Evolutionary conservation across 2,797 vertebrate species (phyloP).

Genomic region (Pangasius sanitwongsei): DNA sequence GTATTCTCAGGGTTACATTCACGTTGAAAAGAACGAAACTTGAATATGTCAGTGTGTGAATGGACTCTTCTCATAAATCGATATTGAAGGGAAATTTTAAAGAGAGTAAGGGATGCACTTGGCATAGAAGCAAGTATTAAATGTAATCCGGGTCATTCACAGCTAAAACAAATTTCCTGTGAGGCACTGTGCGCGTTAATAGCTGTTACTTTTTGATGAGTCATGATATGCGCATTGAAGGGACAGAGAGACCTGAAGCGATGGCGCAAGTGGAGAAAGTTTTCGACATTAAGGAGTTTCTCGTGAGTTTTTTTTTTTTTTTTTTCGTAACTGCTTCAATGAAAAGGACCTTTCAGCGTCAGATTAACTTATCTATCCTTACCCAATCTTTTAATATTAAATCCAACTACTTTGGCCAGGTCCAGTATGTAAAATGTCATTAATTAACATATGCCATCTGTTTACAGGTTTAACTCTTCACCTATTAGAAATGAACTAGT

Average conservation of each 20-base stretch:
- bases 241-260: neutral
- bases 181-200: neutral
- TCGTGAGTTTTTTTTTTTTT: constrained; percentile 4
- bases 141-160: constrained; percentile 57
- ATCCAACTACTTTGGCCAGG: neutral
- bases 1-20: constrained; percentile 69
- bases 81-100: constrained; percentile 60
- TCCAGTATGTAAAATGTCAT: neutral
- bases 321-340: no score
- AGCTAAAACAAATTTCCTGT: constrained; percentile 69
- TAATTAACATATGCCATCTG: constrained; percentile 13
- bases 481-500: constrained; percentile 41
- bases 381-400: neutral
- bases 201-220: constrained; percentile 41
- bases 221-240: neutral
- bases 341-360: neutral
- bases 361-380: neutral
- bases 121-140: neutral
- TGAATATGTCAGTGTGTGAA: constrained; percentile 68
- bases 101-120: neutral
- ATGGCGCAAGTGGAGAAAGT: constrained; percentile 25
- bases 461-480: constrained; percentile 8
- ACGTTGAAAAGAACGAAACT: constrained; percentile 72
- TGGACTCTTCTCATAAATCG: constrained; percentile 57
- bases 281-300: constrained; percentile 44